Evolutionary conservation across 2,797 vertebrate species (phyloP), one percentile per base, ranked within the genome.

Genomic region (Diceros bicornis): DNA sequence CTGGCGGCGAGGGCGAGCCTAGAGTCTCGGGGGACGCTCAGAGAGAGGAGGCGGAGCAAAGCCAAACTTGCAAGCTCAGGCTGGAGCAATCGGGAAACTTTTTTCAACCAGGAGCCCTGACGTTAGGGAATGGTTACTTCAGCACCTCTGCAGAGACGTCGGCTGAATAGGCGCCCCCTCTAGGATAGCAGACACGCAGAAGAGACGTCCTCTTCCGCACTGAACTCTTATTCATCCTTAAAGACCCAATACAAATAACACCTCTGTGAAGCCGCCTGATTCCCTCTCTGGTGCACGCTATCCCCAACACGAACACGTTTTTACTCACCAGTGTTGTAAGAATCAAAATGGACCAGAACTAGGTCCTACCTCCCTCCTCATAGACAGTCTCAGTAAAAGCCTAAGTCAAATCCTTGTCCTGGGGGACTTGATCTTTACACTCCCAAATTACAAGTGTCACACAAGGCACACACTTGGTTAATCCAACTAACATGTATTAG

Each of bases 1-100:
- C 18, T 23, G 50, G 79, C 74, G 32, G 83, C 72, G 4, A 66
- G 89, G 91, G n/a, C 44, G 3, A 74, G 91, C 75, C 75, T 32
- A 3, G 68, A 71, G 87, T 37, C 89, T 57, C 78, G 0, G 27
- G 94, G 62, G 72, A 94, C 6, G 37, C 50, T 27, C 9, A 4
- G 94, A 91, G 62, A 89, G 57, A 61, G 34, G 59, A 59, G 93
- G 93, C 47, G 32, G 91, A 91, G 94, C 92, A 47, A 83, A 94
- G 78, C 12, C 90, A 71, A 74, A 83, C 23, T 62, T 61, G 82
- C 57, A 55, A 89, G 29, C 59, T 50, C 75, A 13, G 72, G 59
- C 87, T 47, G 44, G 5, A 88, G 74, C 68, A 14, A 14, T 77
- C 59, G 2, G 29, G 85, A 96, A 96, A 59, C n/a, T 34, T 59